These are phyloP conservation scores for Colius striatus DNA, from an alignment of 2,113 vertebrate genomes.

Conservation along the genomic window DNA sequence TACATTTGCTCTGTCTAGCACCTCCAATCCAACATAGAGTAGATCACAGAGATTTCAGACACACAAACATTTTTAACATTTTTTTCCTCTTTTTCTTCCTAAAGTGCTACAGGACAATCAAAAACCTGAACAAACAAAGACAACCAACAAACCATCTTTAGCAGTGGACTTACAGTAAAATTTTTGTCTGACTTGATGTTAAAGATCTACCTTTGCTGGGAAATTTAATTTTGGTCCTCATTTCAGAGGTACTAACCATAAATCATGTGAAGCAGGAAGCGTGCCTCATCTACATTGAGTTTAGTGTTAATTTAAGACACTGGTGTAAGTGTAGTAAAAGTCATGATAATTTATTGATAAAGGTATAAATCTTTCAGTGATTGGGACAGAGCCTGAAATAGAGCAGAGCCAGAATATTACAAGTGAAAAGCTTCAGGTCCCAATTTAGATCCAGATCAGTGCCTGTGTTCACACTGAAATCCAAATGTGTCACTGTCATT, in stretches of 20 bases:
- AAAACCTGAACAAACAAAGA: not conserved
- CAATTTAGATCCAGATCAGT: slow-evolving; percentile 25
- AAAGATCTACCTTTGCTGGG: slow-evolving; percentile 17
- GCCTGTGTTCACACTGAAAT: slow-evolving; percentile 32
- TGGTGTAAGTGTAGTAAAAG: slow-evolving; percentile 62
- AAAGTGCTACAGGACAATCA: not conserved
- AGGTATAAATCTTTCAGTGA: slow-evolving; percentile 67
- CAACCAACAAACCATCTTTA: not conserved
- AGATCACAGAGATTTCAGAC: not conserved
- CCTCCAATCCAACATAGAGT: not conserved
- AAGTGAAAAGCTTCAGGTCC: slow-evolving; percentile 31
- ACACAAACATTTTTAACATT: not conserved
- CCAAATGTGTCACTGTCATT: slow-evolving; percentile 25
- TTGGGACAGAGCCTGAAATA: slow-evolving; percentile 49
- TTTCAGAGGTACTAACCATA: slow-evolving; percentile 11
- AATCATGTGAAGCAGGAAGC: slow-evolving; percentile 57
- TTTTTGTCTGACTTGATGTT: not conserved
- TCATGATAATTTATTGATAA: slow-evolving; percentile 71
- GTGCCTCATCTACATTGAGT: slow-evolving; percentile 57
- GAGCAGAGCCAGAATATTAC: not conserved
- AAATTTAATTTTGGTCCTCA: slow-evolving; percentile 46
- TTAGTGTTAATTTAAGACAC: slow-evolving; percentile 66
- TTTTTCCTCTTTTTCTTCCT: not conserved
- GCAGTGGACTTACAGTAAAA: not conserved
- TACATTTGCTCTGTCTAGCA: not conserved